phyloP scores from a whole-genome alignment of 2,113 vertebrate species.

The Hiodon tergisus region DNA sequence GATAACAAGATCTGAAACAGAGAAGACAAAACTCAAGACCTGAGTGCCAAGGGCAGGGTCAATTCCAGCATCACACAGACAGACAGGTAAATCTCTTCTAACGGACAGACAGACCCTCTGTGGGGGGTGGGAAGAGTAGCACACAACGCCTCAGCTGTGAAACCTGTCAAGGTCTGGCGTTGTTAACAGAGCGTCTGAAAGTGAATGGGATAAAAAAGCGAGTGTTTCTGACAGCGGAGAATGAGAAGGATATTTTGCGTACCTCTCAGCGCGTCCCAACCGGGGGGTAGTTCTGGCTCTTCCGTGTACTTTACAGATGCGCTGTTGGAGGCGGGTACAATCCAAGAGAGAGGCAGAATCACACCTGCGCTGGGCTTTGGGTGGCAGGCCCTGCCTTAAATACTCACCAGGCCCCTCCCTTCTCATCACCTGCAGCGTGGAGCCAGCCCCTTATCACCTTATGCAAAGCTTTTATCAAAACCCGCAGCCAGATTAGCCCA shows the following conservation, averaged over 20 bases:
- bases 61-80: neutral
- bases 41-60: neutral
- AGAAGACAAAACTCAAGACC: conserved; percentile 28
- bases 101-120: too few species aligned
- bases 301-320: too few species aligned
- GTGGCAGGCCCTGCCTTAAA: neutral
- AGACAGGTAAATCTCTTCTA: neutral
- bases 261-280: too few species aligned
- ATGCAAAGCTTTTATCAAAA: conserved; percentile 30
- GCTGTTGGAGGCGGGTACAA: neutral
- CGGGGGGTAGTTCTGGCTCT: too few species aligned
- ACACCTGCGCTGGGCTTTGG: conserved; percentile 7
- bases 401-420: neutral
- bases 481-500: conserved; percentile 20
- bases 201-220: too few species aligned
- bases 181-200: too few species aligned
- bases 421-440: too few species aligned
- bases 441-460: conserved; percentile 25
- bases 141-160: too few species aligned
- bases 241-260: too few species aligned
- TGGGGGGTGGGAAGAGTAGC: too few species aligned
- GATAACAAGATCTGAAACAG: conserved; percentile 19
- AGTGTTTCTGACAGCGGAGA: too few species aligned
- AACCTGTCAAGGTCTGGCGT: too few species aligned
- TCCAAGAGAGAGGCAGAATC: conserved; percentile 10